Percentiles rank a stretch among this genome's conserved stretches.
Evolutionary conservation across 2,113 vertebrate species (phyloP).

Genomic region (Dasyprocta punctata): DNA sequence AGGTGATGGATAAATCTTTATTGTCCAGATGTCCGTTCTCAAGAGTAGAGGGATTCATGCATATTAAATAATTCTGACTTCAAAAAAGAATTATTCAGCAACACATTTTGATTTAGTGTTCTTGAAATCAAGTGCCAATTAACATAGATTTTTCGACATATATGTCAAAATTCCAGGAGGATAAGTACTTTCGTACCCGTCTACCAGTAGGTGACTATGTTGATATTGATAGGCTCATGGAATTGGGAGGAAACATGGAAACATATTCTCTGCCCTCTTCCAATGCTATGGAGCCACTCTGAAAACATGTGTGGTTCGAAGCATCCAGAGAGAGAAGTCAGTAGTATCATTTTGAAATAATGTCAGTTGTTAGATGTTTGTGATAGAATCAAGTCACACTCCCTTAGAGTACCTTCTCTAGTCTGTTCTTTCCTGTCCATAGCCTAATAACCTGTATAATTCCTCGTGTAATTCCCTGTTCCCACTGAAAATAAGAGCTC

Average conservation of each 20-base stretch:
- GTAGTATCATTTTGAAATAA: not conserved
- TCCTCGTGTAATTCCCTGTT: not conserved
- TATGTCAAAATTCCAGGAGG: not conserved
- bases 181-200: not conserved
- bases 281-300: not conserved
- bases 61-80: not conserved
- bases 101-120: not conserved
- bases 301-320: not conserved
- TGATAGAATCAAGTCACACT: not conserved
- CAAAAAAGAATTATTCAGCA: conserved; percentile 28
- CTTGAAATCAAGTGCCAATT: not conserved
- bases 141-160: not conserved
- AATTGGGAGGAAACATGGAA: not conserved
- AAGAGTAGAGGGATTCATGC: not conserved
- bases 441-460: not conserved
- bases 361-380: not conserved
- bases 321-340: not conserved
- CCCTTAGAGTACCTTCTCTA: not conserved
- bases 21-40: not conserved
- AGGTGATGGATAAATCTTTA: not conserved
- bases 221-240: not conserved
- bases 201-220: not conserved
- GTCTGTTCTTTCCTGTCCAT: not conserved
- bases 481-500: not conserved
- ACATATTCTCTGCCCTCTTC: not conserved